Conservation (phyloP, 2,797 vertebrate species). For the Glossophaga mutica region DNA sequence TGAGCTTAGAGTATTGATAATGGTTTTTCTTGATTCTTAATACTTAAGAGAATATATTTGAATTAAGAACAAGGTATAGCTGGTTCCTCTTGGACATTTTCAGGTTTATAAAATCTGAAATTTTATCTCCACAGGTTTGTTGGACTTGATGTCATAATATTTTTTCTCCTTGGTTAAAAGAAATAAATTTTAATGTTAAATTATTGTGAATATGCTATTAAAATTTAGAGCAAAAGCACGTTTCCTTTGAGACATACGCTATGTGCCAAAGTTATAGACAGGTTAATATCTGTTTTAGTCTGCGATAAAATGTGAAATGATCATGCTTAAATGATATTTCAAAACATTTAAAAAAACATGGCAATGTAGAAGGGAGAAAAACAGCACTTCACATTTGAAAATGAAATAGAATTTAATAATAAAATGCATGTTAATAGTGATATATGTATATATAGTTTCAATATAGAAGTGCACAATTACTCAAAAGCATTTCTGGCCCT, state of each 20-base stretch:
- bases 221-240: slow-evolving; percentile 22
- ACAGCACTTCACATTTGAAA: background rate
- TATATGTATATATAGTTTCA: background rate
- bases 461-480: background rate
- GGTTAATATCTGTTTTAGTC: background rate
- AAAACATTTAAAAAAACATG: slow-evolving; percentile 2
- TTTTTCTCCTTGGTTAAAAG: background rate
- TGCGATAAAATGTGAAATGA: background rate
- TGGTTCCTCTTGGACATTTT: slow-evolving; percentile 15
- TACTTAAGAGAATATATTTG: background rate
- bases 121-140: background rate
- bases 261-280: background rate
- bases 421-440: slow-evolving; percentile 7
- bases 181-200: slow-evolving; percentile 23
- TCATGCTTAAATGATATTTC: slow-evolving; percentile 14
- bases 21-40: slow-evolving; percentile 9
- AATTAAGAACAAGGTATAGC: background rate
- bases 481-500: background rate
- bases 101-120: slow-evolving; percentile 36
- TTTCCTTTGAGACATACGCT: background rate
- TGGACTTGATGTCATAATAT: slow-evolving; percentile 31
- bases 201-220: background rate
- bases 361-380: background rate
- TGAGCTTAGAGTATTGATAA: background rate
- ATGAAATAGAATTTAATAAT: slow-evolving; percentile 5